These are phyloP conservation scores for Ormyrus thymus DNA, from an alignment of 2,888 invertebrate genomes.

Conservation along the genomic window DNA sequence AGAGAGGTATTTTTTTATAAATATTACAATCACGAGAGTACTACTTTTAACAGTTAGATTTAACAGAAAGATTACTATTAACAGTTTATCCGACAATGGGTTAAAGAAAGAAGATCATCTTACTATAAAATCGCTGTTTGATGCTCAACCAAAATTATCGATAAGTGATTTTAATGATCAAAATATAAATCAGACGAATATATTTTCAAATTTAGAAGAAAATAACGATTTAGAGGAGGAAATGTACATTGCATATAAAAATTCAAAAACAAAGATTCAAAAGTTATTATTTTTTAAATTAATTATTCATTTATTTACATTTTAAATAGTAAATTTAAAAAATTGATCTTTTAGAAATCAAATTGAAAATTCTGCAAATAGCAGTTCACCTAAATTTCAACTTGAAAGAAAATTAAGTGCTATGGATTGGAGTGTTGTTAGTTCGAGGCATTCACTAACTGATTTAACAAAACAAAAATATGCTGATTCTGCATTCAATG, in stretches of 20 bases:
- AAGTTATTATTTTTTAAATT: background rate
- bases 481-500: slow-evolving; percentile 16
- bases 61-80: background rate
- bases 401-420: background rate
- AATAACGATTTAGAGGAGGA: background rate
- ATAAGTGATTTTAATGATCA: slow-evolving; percentile 2
- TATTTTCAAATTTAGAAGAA: background rate
- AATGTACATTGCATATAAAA: background rate
- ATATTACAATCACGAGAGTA: background rate
- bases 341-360: slow-evolving; percentile 14
- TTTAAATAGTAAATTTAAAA: slow-evolving; percentile 4
- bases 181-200: background rate
- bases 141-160: background rate
- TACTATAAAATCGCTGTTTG: background rate
- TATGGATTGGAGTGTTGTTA: no score
- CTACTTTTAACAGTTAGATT: background rate
- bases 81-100: slow-evolving; percentile 9
- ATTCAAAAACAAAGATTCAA: background rate
- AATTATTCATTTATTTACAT: background rate
- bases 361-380: no score
- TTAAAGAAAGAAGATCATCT: background rate
- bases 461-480: slow-evolving; percentile 54
- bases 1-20: slow-evolving; percentile 58
- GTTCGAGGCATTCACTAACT: no score
- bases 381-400: background rate